These are phyloP conservation scores for Erythrocebus patas DNA, from an alignment of 2,113 vertebrate species.

Conservation along the genomic window DNA sequence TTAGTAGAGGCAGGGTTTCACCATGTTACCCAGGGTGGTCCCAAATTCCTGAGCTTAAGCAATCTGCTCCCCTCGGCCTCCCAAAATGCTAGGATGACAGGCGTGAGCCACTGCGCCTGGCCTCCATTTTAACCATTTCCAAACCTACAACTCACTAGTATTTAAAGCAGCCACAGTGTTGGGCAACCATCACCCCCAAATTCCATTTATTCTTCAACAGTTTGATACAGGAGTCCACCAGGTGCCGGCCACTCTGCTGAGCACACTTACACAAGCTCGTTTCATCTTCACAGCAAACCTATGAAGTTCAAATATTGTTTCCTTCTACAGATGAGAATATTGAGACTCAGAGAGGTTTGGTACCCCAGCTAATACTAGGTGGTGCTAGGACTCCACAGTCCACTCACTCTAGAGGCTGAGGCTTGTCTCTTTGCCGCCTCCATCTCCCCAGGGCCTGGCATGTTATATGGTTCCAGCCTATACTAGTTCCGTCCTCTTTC, in stretches of 20 bases:
- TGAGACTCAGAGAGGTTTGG: neutral
- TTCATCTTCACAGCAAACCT: neutral
- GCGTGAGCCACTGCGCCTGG: no score
- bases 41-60: no score
- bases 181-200: neutral
- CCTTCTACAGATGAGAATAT: neutral
- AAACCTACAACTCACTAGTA: no score
- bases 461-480: rapidly evolving
- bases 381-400: neutral
- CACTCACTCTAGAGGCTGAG: rapidly evolving
- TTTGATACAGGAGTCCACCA: neutral
- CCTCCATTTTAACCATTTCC: no score
- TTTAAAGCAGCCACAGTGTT: neutral
- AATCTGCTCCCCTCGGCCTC: no score
- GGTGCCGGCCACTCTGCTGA: no score
- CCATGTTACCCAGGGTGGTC: no score
- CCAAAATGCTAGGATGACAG: no score
- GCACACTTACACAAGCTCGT: rapidly evolving
- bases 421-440: neutral
- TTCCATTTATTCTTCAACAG: neutral
- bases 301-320: no score
- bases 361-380: neutral
- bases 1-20: no score
- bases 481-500: neutral
- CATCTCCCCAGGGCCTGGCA: no score